These are phyloP conservation scores for Cirrhinus molitorella DNA, from an alignment of 2,797 vertebrate species.

Conservation along the genomic window DNA sequence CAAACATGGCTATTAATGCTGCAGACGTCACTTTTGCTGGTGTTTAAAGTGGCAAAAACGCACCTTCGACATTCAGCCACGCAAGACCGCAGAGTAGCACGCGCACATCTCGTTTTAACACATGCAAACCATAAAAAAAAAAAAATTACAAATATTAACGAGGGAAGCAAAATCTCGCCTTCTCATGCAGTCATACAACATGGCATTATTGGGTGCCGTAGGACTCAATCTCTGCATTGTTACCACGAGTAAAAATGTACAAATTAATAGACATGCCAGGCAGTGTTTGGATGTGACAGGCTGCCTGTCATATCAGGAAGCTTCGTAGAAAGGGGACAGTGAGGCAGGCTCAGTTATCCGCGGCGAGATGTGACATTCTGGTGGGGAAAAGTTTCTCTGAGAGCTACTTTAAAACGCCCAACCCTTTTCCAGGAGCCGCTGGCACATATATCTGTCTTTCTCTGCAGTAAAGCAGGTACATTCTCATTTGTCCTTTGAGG, in stretches of 20 bases:
- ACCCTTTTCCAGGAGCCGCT: constrained; percentile 18
- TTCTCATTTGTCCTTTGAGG: constrained; percentile 69
- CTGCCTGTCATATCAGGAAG: constrained; percentile 54
- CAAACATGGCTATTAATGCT: constrained; percentile 31
- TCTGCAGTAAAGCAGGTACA: constrained; percentile 62
- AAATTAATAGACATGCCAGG: constrained; percentile 50
- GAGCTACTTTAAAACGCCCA: constrained; percentile 43
- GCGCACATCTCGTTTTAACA: constrained; percentile 53
- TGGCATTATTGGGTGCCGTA: constrained; percentile 51
- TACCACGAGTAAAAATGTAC: constrained; percentile 37
- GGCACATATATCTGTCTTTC: constrained; percentile 19
- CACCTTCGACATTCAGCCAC: constrained; percentile 37
- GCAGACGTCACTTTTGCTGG: constrained; percentile 49
- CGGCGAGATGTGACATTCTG: constrained; percentile 57
- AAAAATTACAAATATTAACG: constrained; percentile 3
- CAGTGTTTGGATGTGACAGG: constrained; percentile 61
- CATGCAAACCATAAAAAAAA: constrained; percentile 59
- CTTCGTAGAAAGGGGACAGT: constrained; percentile 50
- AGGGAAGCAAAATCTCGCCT: constrained; percentile 50
- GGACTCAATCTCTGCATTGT: constrained; percentile 57
- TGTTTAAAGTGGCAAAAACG: constrained; percentile 60
- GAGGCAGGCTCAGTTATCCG: constrained; percentile 59
- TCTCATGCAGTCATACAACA: constrained; percentile 55
- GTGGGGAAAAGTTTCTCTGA: constrained; percentile 35
- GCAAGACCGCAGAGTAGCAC: constrained; percentile 51